Percentiles rank a stretch among this genome's conserved stretches.
phyloP scores from a whole-genome alignment of 2,888 invertebrate species.

The Nycteola revayana region DNA sequence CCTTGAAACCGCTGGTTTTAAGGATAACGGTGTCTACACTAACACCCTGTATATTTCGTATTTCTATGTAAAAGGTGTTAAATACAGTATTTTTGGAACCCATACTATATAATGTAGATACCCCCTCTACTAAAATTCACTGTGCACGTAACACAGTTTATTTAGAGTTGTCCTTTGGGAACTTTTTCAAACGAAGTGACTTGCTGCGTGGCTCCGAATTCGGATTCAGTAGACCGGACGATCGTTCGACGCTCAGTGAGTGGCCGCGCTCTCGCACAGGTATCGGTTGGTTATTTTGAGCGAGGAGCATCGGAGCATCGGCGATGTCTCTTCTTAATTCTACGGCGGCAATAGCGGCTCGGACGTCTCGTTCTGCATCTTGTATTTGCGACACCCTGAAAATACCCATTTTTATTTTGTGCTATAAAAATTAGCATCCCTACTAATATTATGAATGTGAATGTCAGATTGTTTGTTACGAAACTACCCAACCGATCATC shows the following conservation, averaged over 20 bases:
- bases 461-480: too few species aligned
- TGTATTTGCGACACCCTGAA: slow-evolving; percentile 54
- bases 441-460: too few species aligned
- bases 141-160: too few species aligned
- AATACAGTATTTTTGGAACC: too few species aligned
- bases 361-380: slow-evolving; percentile 48
- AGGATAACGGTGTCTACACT: too few species aligned
- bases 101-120: too few species aligned
- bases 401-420: slow-evolving; percentile 15
- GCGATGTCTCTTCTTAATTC: slow-evolving; percentile 53
- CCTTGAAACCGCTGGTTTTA: too few species aligned
- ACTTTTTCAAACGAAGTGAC: slow-evolving; percentile 63
- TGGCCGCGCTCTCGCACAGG: slow-evolving; percentile 58
- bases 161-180: slow-evolving; percentile 40
- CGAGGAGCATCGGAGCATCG: slow-evolving; percentile 42
- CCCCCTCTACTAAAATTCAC: too few species aligned
- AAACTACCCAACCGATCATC: too few species aligned
- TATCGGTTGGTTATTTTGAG: slow-evolving; percentile 39
- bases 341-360: slow-evolving; percentile 49
- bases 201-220: slow-evolving; percentile 65
- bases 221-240: slow-evolving; percentile 47
- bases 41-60: too few species aligned
- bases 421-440: too few species aligned
- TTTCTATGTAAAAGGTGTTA: too few species aligned
- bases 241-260: slow-evolving; percentile 60